A percentile compares a stretch with the other conserved stretches of the same genome.
phyloP scores from a whole-genome alignment of 1,140 invertebrate species.

The silkworm (Bombyx mori) region DNA sequence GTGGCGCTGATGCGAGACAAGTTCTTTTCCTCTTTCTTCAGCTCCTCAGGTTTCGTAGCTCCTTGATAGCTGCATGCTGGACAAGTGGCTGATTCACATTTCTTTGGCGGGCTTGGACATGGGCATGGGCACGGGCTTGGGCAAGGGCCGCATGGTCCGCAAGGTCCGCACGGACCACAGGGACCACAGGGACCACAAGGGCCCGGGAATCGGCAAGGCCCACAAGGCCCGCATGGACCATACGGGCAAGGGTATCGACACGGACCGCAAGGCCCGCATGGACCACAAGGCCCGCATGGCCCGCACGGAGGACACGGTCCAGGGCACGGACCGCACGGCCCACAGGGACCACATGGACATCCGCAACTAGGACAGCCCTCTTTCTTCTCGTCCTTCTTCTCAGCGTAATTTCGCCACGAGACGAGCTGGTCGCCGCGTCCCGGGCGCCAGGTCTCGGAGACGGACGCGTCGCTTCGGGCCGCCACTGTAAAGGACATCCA shows the following conservation, averaged over 20 bases:
- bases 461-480: conserved; percentile 7
- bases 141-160: conserved; percentile 22
- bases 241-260: conserved; percentile 19
- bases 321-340: conserved; percentile 21
- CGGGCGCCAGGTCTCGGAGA: conserved; percentile 8
- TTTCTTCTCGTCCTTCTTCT: conserved; percentile 40
- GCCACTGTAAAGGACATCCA: conserved; percentile 56
- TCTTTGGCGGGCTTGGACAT: conserved; percentile 24
- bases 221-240: conserved; percentile 25
- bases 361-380: conserved; percentile 38
- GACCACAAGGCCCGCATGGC: conserved; percentile 21
- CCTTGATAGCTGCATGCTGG: conserved; percentile 14
- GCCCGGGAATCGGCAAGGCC: conserved; percentile 11
- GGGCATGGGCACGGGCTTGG: conserved; percentile 74
- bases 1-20: conserved; percentile 8
- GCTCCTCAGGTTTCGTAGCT: conserved; percentile 5
- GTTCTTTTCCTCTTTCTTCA: conserved; percentile 17
- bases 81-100: conserved; percentile 24
- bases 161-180: conserved; percentile 28
- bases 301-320: conserved; percentile 20
- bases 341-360: conserved; percentile 19
- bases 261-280: conserved; percentile 14
- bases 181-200: conserved; percentile 23
- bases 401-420: conserved; percentile 11
- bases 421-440: conserved; percentile 15